Evolutionary conservation across 2,797 vertebrate genomes (phyloP).

Genomic region (Philypnodon macrostomus): DNA sequence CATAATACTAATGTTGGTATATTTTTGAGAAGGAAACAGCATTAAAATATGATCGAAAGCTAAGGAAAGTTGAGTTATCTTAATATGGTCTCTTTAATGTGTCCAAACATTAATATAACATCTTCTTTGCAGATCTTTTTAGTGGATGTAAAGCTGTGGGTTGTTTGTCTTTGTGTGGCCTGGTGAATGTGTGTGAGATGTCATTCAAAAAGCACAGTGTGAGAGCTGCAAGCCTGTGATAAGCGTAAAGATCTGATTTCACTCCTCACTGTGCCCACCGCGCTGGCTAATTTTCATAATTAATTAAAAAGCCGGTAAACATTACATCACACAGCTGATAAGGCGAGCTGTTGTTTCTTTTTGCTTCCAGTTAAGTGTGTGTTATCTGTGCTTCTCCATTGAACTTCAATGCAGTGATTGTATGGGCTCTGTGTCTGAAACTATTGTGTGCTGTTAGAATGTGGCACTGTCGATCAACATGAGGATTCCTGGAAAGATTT

Average conservation of each 20-base stretch:
- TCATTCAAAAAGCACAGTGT: constrained; percentile 52
- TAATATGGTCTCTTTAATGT: too few species aligned
- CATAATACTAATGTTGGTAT: too few species aligned
- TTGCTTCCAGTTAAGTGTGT: constrained; percentile 55
- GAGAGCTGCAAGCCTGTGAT: constrained; percentile 66
- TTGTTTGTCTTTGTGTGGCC: constrained; percentile 9
- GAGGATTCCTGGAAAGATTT: constrained; percentile 34
- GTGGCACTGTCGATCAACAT: constrained; percentile 49
- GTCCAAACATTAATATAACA: constrained; percentile 33
- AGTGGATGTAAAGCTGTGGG: background rate
- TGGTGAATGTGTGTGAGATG: constrained; percentile 34
- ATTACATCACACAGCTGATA: constrained; percentile 71
- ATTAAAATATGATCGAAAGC: too few species aligned
- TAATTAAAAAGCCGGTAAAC: constrained; percentile 77
- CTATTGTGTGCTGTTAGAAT: constrained; percentile 19
- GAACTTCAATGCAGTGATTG: constrained; percentile 44
- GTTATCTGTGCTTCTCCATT: constrained; percentile 52
- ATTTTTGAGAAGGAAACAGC: too few species aligned
- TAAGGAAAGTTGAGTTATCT: too few species aligned
- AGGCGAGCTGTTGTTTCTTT: constrained; percentile 55
- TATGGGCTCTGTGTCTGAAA: constrained; percentile 33
- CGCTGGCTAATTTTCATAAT: constrained; percentile 75
- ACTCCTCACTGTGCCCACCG: constrained; percentile 59
- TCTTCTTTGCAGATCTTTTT: constrained; percentile 10
- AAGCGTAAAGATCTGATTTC: constrained; percentile 75